phyloP scores from a whole-genome alignment of 2,113 vertebrate species.

The Lophochroa leadbeateri region DNA sequence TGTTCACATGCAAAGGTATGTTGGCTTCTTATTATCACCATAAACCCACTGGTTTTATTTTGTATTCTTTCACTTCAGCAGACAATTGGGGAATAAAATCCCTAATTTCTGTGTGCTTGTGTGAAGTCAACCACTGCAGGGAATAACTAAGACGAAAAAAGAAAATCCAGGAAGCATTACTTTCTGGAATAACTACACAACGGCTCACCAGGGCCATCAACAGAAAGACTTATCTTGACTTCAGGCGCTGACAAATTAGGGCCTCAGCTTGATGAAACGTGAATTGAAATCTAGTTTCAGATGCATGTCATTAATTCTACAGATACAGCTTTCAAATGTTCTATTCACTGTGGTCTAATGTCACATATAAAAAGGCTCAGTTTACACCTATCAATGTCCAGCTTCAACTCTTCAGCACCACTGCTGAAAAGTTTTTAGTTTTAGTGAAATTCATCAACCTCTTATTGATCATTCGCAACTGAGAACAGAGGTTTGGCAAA shows the following conservation, averaged over 20 bases:
- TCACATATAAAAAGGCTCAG: neutral
- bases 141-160: neutral
- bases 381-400: neutral
- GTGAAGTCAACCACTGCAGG: neutral
- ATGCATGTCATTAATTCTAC: neutral
- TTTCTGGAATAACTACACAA: neutral
- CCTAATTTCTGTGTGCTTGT: neutral
- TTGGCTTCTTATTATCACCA: neutral
- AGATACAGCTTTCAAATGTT: neutral
- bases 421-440: neutral
- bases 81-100: neutral
- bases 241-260: neutral
- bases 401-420: neutral
- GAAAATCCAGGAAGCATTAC: neutral
- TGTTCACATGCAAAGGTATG: neutral
- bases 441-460: slow-evolving; percentile 10
- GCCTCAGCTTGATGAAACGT: neutral
- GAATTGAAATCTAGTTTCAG: neutral
- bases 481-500: neutral
- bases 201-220: neutral
- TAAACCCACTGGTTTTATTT: neutral
- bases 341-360: neutral
- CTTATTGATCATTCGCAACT: neutral
- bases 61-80: neutral
- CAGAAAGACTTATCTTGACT: neutral